Base-by-base conservation (phyloP, 2,888 invertebrate species). In the Bugula neritina region DNA sequence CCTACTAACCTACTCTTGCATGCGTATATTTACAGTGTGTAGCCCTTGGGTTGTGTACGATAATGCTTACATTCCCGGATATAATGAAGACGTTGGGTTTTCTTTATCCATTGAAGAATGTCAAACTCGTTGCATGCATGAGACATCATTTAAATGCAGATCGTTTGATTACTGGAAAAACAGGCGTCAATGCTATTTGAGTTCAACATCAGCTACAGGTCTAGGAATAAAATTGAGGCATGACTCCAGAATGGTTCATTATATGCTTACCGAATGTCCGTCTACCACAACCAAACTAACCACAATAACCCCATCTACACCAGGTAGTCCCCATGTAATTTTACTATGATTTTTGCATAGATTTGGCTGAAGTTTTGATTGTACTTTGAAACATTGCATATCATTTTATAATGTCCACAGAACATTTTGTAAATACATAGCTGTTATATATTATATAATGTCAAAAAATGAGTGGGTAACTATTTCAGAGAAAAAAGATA, bases 141-240 rank as follows among this genome's bases (percentile, higher is more conserved):
- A 70, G 70, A 43, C 52, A n/a, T 13, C 52, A 31, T 70, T 70
- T 54, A 23, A 54, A 3, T 70, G 70, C 23, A 17, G 17, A 54
- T 70, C 70, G 52, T 43, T 70, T 54, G 54, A 70, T 25, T 70
- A 70, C 31, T 70, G 70, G 70, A 43, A 54, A 43, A 52, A n/a
- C 25, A 70, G 70, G 29, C 70, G 70, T 70, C 70, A 70, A 17
- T 70, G 70, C 23, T 70, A 70, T 29, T 54, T 70, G 52, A 70
- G 70, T 29, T 70, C 70, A 5, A 54, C 70, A 29, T 29, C 70
- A 29, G 63, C 63, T 29, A 63, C 2, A 63, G 63, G 27, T 63
- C 27, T 63, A 10, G 63, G 63, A 29, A 31, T 63, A 2, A 21
- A 31, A 31, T n/a, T 63, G 5, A 5, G 29, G 27, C 63, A 31